phyloP scores from a whole-genome alignment of 1,140 invertebrate species.

The Idris sp. region DNA sequence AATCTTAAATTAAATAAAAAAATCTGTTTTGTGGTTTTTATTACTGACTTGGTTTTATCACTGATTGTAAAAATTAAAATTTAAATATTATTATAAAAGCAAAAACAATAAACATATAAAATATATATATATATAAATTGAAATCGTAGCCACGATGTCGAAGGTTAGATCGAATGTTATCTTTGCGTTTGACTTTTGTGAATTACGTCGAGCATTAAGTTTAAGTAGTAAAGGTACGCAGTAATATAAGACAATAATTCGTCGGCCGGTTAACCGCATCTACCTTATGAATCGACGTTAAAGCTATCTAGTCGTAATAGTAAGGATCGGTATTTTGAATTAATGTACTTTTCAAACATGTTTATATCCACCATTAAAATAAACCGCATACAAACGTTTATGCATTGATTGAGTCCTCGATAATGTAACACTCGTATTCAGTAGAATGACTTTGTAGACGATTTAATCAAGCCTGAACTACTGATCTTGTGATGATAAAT shows the following conservation, averaged over 20 bases:
- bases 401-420: conserved; percentile 19
- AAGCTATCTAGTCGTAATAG: conserved; percentile 13
- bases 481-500: conserved; percentile 6
- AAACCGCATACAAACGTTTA: conserved; percentile 18
- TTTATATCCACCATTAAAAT: conserved; percentile 32
- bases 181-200: conserved; percentile 1
- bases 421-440: conserved; percentile 6
- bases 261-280: not conserved
- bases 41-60: too few relatives aligned
- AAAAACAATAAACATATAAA: too few relatives aligned
- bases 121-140: too few relatives aligned
- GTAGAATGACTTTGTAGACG: not conserved
- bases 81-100: too few relatives aligned
- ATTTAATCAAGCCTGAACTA: conserved; percentile 21
- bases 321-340: conserved; percentile 24
- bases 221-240: conserved; percentile 21
- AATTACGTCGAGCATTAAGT: conserved; percentile 8
- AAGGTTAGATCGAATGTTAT: conserved; percentile 10
- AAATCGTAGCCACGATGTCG: conserved; percentile 1
- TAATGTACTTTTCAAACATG: conserved; percentile 29
- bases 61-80: too few relatives aligned
- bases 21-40: too few relatives aligned
- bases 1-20: too few relatives aligned
- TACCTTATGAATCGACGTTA: conserved; percentile 16
- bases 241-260: conserved; percentile 17